Percentiles rank a stretch among this genome's conserved stretches.
These are phyloP conservation scores for Pachyseris speciosa DNA, from an alignment of 64 coral and sea anemone genomes.

Conservation along the genomic window DNA sequence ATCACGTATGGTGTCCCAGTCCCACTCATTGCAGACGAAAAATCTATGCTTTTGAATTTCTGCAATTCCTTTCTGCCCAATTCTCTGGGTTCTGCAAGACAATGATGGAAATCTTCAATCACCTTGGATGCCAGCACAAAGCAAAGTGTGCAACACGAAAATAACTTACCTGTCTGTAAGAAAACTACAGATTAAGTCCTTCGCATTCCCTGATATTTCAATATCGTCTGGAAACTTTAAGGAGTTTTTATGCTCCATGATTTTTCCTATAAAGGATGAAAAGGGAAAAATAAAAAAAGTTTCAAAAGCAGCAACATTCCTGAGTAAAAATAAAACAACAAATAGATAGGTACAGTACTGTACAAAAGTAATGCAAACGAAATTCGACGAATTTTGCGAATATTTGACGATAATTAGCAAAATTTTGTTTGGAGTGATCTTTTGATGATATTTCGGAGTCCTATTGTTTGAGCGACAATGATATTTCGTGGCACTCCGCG, in stretches of 20 bases:
- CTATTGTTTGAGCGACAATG: too few species aligned
- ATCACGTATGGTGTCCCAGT: conserved; percentile 92
- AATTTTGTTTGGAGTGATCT: too few species aligned
- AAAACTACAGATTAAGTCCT: conserved; percentile 91
- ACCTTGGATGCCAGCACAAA: background rate
- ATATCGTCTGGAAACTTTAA: conserved; percentile 98
- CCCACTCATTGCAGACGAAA: conserved; percentile 91
- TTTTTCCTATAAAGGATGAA: conserved; percentile 69
- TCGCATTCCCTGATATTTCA: conserved; percentile 90
- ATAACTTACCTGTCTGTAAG: conserved; percentile 85
- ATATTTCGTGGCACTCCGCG: too few species aligned
- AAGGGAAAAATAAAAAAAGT: background rate
- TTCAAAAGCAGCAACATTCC: too few species aligned
- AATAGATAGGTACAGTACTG: too few species aligned
- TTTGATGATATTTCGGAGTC: too few species aligned
- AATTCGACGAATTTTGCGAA: too few species aligned
- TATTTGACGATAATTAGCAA: too few species aligned
- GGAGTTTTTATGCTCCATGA: conserved; percentile 99
- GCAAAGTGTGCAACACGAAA: background rate
- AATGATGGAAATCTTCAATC: background rate
- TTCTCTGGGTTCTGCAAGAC: conserved; percentile 62
- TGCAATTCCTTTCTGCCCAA: conserved; percentile 85
- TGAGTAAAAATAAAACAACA: too few species aligned
- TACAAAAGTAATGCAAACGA: too few species aligned
- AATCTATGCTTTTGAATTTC: conserved; percentile 93